A percentile compares a stretch with the other conserved stretches of the same genome.
phyloP scores from a whole-genome alignment of 2,113 vertebrate species.

The Ramphastos sulfuratus region DNA sequence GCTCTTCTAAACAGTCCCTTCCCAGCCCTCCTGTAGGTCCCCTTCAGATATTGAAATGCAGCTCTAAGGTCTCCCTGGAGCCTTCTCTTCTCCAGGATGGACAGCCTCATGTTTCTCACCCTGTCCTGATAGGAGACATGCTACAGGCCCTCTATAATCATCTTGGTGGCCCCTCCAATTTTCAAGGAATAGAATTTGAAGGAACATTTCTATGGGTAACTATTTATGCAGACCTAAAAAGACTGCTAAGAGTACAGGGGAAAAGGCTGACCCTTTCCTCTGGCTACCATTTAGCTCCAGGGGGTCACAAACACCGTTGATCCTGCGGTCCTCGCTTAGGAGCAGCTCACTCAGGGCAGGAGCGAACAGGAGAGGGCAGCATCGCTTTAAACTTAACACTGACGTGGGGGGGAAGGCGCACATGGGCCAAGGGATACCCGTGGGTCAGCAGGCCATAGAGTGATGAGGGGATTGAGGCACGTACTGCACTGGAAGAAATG shows the following conservation, averaged over 20 bases:
- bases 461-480: background rate
- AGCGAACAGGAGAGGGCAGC: slow-evolving; percentile 52
- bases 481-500: background rate
- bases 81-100: no score
- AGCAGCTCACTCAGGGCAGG: background rate
- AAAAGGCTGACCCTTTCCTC: background rate
- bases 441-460: background rate
- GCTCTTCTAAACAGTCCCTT: no score
- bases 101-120: no score
- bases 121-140: no score
- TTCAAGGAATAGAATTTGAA: background rate
- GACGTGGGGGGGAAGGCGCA: background rate
- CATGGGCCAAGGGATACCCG: accelerated
- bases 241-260: background rate
- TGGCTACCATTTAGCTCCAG: background rate
- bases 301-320: background rate
- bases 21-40: no score
- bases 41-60: no score
- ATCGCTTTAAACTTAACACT: background rate
- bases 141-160: no score
- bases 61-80: no score
- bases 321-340: background rate
- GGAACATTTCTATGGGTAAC: background rate
- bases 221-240: background rate
- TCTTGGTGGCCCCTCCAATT: no score